Evolutionary conservation across 2,113 vertebrate species (phyloP).

Genomic region (Cromileptes altivelis): DNA sequence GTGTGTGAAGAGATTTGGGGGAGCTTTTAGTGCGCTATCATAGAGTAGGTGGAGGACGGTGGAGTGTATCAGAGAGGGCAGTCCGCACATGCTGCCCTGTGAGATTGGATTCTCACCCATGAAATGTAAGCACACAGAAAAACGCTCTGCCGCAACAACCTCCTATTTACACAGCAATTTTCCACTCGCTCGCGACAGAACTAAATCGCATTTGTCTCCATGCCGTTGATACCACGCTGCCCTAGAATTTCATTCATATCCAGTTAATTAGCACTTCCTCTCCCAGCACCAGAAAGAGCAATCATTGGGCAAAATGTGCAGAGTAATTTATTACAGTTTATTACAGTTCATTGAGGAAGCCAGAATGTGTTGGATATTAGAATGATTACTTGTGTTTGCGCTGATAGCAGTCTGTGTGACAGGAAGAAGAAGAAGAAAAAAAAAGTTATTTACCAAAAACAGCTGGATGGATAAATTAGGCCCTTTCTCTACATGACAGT

Average conservation of each 20-base stretch:
- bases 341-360: constrained; percentile 78
- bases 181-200: constrained; percentile 74
- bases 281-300: constrained; percentile 72
- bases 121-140: constrained; percentile 83
- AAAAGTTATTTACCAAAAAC: constrained; percentile 78
- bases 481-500: constrained; percentile 66
- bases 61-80: constrained; percentile 72
- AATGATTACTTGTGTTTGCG: constrained; percentile 67
- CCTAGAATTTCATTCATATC: constrained; percentile 74
- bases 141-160: constrained; percentile 78
- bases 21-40: constrained; percentile 74
- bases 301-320: constrained; percentile 63
- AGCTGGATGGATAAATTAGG: constrained; percentile 77
- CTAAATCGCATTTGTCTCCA: constrained; percentile 79
- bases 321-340: constrained; percentile 78
- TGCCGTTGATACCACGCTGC: constrained; percentile 66
- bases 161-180: constrained; percentile 85
- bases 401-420: constrained; percentile 55
- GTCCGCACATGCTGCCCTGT: constrained; percentile 69
- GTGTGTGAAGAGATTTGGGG: constrained; percentile 63
- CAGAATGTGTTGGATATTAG: constrained; percentile 72
- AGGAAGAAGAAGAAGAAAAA: constrained; percentile 4
- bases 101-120: constrained; percentile 84
- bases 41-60: constrained; percentile 73
- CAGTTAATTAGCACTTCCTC: constrained; percentile 81